Base-by-base conservation (phyloP, 2,113 vertebrate genomes). In the Thamnophis sirtalis region DNA sequence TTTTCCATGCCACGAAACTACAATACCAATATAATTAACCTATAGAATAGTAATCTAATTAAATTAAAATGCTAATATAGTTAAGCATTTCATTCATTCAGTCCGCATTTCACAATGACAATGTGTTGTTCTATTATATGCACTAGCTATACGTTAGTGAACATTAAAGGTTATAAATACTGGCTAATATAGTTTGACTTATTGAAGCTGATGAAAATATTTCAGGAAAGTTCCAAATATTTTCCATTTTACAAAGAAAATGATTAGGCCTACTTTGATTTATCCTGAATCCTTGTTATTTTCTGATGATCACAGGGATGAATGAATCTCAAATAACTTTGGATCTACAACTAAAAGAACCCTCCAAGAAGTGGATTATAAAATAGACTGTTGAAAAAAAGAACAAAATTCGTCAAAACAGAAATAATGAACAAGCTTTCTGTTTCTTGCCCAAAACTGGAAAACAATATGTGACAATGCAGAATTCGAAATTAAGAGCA, bases 151-250 rank as follows among this genome's bases (percentile, higher is more conserved):
- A 53, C n/a, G 73, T 0, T 0, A 92, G 60, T 60, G 15, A 15
- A 1, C 80, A 9, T 51, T 2, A 68, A 53, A 19, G n/a, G 0
- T 0, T 1, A 43, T n/a, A 50, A 88, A 26, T 0, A 0, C 4
- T 0, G 0, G 26, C 0, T 0, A 0, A 10, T 80, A 48, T 15
- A 43, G 28, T 38, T 48, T 24, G 21, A 90, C 1, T n/a, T 53
- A 26, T 26, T 19, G 50, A 8, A 26, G 9, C 38, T 85, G 21
- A 38, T 85, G 15, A 43, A 54, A 4, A 9, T 50, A 15, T 48
- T 90, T 84, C 13, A 33, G 53, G 33, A 38, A 84, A 26, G 17
- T 24, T 17, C 11, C 68, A 48, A 55, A 84, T 15, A 55, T 26
- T 43, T 43, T 1, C 73, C 7, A 68, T 68, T 68, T 84, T 28